A percentile compares a stretch with the other conserved stretches of the same genome.
Conservation (phyloP, 2,797 vertebrate genomes). For the Rhincodon typus region DNA sequence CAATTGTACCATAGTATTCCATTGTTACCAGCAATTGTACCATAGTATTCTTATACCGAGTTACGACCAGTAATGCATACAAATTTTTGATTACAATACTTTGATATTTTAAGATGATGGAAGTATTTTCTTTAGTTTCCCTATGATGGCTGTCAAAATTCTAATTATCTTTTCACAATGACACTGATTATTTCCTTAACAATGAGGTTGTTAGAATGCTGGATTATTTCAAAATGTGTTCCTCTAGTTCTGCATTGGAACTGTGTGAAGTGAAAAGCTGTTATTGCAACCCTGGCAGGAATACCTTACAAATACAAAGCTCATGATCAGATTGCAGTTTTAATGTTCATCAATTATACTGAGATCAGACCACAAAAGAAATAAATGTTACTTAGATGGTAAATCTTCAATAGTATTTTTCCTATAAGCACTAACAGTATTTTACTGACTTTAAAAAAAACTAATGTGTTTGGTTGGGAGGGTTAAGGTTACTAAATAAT, state of each 20-base stretch:
- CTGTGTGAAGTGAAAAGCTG: not conserved
- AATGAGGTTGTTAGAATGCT: not conserved
- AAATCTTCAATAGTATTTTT: not conserved
- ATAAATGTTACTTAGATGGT: not conserved
- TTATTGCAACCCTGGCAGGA: not conserved
- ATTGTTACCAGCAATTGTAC: not conserved
- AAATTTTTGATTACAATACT: not conserved
- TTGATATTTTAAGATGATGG: not conserved
- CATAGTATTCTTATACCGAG: not conserved
- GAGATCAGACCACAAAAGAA: not conserved
- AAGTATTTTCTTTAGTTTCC: not conserved
- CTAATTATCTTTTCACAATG: not conserved
- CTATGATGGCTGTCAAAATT: not conserved
- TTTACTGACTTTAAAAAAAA: not conserved
- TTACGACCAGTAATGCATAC: not conserved
- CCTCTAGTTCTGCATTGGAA: not conserved
- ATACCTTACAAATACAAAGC: not conserved
- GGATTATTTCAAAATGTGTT: not conserved
- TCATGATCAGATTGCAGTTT: not conserved
- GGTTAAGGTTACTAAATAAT: not conserved
- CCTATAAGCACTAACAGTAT: not conserved
- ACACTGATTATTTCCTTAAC: not conserved
- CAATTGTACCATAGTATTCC: not conserved
- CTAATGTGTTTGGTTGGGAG: too few relatives aligned
- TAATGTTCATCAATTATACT: not conserved